Percentiles rank a stretch among this genome's conserved stretches.
phyloP scores from a whole-genome alignment of 2,888 invertebrate genomes.

The Camptogramma bilineatum region DNA sequence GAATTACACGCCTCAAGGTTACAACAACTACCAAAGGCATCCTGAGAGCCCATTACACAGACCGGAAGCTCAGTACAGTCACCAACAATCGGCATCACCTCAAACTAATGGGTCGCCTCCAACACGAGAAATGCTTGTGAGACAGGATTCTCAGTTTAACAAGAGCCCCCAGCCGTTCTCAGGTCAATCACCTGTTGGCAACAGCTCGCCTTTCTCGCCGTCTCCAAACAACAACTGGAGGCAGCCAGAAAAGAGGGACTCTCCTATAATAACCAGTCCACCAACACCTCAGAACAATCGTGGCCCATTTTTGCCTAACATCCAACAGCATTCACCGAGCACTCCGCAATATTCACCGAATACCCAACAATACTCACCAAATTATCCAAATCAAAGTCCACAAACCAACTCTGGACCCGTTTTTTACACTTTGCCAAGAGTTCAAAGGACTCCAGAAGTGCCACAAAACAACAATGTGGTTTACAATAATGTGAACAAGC shows the following conservation, averaged over 20 bases:
- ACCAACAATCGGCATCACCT: conserved; percentile 70
- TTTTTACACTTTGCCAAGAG: conserved; percentile 75
- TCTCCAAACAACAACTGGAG: conserved; percentile 79
- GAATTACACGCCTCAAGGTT: conserved; percentile 65
- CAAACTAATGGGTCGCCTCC: conserved; percentile 66
- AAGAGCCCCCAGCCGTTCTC: conserved; percentile 80
- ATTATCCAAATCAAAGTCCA: conserved; percentile 61
- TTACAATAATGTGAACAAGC: conserved; percentile 60
- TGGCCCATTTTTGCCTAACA: conserved; percentile 55
- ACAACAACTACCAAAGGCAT: conserved; percentile 64
- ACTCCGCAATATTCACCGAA: conserved; percentile 40
- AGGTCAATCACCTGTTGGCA: conserved; percentile 66
- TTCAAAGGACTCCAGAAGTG: conserved; percentile 66
- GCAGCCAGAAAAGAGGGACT: conserved; percentile 78
- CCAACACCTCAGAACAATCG: conserved; percentile 63
- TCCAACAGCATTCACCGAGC: conserved; percentile 53
- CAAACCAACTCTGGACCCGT: conserved; percentile 57
- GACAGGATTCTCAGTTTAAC: conserved; percentile 83
- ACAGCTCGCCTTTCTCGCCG: conserved; percentile 71
- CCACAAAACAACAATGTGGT: conserved; percentile 62
- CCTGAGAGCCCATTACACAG: conserved; percentile 79
- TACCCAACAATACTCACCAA: conserved; percentile 62
- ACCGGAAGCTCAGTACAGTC: conserved; percentile 80
- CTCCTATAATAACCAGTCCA: conserved; percentile 67
- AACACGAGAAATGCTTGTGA: conserved; percentile 72